Evolutionary conservation across 2,888 invertebrate species (phyloP), one percentile per base, ranked within the genome.

Genomic region (Chorisops tibialis): DNA sequence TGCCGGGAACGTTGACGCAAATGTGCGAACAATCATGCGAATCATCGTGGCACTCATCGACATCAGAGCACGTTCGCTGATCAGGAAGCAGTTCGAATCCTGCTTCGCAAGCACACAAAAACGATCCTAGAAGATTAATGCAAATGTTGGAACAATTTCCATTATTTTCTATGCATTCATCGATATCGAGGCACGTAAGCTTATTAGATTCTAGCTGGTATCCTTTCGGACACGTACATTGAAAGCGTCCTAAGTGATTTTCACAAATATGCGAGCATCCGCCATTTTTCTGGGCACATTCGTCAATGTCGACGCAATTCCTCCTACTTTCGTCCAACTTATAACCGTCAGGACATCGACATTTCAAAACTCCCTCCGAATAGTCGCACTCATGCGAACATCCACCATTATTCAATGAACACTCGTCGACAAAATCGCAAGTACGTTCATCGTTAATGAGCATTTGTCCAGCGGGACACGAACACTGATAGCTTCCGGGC

Each of bases 191-290:
- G 70, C 77, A 79, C 62, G 64, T 71, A 37, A 70, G 69, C 43
- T 72, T 71, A 66, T 77, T 75, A 3, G 68, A 65, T 3, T 73
- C 70, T 63, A 79, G 76, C 68, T 69, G 67, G 65, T 68, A 81
- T 41, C 81, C 81, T 2, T 70, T 62, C 1, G 79, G 74, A 66
- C 84, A 85, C 52, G 72, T 70, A 68, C 85, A 85, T 37, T 73
- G 68, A 69, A 76, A 82, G 56, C 80, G 74, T 9, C 84, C 84
- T 5, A 76, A 70, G 7, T 70, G 72, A 67, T 85, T 85, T 5
- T 71, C 68, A 68, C 85, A 85, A 11, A 67, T 68, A 65, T 86
- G 84, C 2, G 83, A 82, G 73, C 88, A 88, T 35, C 83, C 83
- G 1, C 83, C 84, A 67, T 85, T 82, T 52, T 77, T 73, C 2